phyloP scores from a whole-genome alignment of 2,113 vertebrate species.

The Haplochromis burtoni region DNA sequence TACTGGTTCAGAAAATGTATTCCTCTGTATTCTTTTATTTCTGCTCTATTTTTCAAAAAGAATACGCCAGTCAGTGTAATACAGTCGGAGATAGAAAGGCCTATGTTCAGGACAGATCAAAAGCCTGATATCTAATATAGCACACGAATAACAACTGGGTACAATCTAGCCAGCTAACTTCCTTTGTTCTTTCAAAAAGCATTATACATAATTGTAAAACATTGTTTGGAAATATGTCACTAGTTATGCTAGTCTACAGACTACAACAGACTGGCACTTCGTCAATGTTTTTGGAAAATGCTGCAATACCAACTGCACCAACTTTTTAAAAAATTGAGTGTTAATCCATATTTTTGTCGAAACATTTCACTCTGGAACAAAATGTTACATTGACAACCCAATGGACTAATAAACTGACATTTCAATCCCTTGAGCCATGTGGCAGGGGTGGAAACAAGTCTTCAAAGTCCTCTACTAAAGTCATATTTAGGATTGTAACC shows the following conservation, averaged over 20 bases:
- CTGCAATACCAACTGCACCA: no score
- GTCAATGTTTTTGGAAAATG: background rate
- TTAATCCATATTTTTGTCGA: background rate
- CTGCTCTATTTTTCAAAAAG: background rate
- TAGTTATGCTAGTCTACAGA: background rate
- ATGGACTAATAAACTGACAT: background rate
- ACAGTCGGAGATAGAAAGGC: background rate
- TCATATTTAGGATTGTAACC: background rate
- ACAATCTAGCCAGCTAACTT: background rate
- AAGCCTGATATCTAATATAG: background rate
- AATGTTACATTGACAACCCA: background rate
- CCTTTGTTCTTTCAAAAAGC: background rate
- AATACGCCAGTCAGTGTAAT: background rate
- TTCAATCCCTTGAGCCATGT: background rate
- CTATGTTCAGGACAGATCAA: background rate
- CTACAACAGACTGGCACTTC: rapidly evolving
- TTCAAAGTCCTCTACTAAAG: background rate
- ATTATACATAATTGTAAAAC: background rate
- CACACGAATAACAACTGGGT: background rate
- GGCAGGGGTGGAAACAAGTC: background rate
- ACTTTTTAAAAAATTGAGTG: background rate
- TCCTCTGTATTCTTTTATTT: background rate
- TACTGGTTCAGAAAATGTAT: background rate
- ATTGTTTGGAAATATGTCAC: background rate
- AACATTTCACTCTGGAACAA: background rate